A percentile compares a stretch with the other conserved stretches of the same genome.
Evolutionary conservation across 30 jellyfish, hydroid and myxozoan genomes (phyloP).

Genomic region (Pelagia noctiluca): DNA sequence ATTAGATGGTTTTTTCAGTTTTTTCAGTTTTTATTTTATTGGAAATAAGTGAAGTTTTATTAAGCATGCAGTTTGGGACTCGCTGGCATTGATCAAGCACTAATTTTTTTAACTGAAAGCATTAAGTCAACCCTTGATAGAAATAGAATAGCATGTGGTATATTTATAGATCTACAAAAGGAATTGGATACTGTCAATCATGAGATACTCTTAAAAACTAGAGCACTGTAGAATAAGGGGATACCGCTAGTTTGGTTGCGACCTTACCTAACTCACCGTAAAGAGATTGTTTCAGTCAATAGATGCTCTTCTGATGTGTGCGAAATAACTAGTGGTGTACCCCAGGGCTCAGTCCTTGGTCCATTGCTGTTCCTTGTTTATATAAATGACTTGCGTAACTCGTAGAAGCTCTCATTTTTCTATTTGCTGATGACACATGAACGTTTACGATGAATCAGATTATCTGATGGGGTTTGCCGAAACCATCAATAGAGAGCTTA

Average conservation of each 20-base stretch:
- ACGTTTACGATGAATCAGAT: conserved; percentile 44
- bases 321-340: background rate
- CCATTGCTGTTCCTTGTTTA: conserved; percentile 48
- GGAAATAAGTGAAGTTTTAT: background rate
- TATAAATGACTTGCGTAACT: conserved; percentile 46
- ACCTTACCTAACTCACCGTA: background rate
- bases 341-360: conserved; percentile 53
- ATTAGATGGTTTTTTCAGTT: background rate
- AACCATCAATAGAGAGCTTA: conserved; percentile 52
- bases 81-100: background rate
- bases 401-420: conserved; percentile 29
- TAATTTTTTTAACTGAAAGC: background rate
- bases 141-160: background rate
- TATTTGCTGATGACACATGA: conserved; percentile 59
- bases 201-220: conserved; percentile 1
- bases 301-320: conserved; percentile 4
- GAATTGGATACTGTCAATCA: background rate
- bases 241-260: too few species aligned
- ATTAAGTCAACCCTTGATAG: background rate
- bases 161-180: background rate
- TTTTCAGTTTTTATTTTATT: too few species aligned
- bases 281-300: background rate
- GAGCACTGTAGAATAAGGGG: background rate
- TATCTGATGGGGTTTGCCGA: conserved; percentile 6
- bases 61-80: too few species aligned